Evolutionary conservation across 2,797 vertebrate genomes (phyloP).

Genomic region (Urosaurus nigricauda): DNA sequence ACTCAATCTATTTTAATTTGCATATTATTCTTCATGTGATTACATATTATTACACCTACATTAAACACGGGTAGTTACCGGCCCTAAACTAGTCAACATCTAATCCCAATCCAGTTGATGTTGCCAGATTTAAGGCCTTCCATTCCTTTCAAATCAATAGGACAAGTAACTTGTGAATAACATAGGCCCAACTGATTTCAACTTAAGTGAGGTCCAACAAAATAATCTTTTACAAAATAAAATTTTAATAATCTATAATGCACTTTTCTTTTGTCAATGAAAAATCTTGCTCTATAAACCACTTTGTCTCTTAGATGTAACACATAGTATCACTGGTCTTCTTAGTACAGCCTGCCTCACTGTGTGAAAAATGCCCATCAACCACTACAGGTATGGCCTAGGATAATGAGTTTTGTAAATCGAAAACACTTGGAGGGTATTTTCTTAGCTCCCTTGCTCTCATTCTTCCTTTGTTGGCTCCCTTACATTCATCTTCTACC

Average conservation of each 20-base stretch:
- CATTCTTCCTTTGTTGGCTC: not conserved
- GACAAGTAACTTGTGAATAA: not conserved
- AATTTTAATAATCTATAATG: too few species aligned
- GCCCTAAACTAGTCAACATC: not conserved
- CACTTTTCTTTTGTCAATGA: too few species aligned
- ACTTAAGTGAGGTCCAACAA: not conserved
- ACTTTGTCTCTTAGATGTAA: not conserved
- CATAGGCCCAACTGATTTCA: not conserved
- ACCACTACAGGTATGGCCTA: not conserved
- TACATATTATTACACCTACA: not conserved
- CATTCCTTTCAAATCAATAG: not conserved
- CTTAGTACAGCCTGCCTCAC: not conserved
- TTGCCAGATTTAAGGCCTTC: not conserved
- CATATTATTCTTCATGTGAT: too few species aligned
- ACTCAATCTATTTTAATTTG: not conserved
- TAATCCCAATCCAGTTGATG: not conserved
- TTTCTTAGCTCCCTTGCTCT: not conserved
- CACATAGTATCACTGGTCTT: not conserved
- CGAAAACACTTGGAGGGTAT: not conserved
- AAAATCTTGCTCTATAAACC: not conserved
- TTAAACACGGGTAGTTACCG: not conserved
- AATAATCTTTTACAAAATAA: too few species aligned
- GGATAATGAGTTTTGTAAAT: not conserved
- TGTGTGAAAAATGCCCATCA: not conserved
- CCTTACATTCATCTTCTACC: too few species aligned